These are phyloP conservation scores for Halichondria panicea DNA, from an alignment of 37 sponge, comb jelly and placozoan species.

Conservation along the genomic window DNA sequence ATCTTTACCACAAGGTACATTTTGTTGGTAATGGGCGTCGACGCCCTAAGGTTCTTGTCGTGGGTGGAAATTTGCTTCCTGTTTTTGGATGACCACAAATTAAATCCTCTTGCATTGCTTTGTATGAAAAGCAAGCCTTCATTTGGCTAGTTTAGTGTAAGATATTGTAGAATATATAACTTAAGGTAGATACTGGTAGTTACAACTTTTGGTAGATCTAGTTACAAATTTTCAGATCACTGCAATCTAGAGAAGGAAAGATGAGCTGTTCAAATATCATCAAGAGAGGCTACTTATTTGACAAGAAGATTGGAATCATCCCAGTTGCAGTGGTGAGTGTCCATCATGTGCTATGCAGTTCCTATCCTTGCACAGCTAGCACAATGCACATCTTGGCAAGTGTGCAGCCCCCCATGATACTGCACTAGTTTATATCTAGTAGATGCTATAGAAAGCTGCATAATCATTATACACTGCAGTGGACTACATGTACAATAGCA, in stretches of 20 bases:
- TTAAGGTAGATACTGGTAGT: neutral
- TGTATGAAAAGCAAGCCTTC: neutral
- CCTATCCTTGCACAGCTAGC: too few relatives aligned
- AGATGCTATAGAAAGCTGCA: too few relatives aligned
- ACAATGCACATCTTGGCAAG: neutral
- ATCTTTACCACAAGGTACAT: too few relatives aligned
- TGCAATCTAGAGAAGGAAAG: neutral
- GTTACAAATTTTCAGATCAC: too few relatives aligned
- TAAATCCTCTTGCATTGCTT: neutral
- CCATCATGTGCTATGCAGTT: too few relatives aligned
- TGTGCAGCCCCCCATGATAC: too few relatives aligned
- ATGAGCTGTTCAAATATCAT: slow-evolving; percentile 40
- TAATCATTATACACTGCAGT: too few relatives aligned
- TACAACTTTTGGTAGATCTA: too few relatives aligned
- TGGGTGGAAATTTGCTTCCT: neutral
- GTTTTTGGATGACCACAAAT: neutral
- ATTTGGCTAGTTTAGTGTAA: neutral
- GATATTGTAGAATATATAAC: neutral
- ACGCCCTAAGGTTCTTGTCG: too few relatives aligned
- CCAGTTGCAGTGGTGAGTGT: slow-evolving; percentile 24
- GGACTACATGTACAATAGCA: too few relatives aligned
- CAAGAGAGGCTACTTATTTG: slow-evolving; percentile 69
- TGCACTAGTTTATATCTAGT: too few relatives aligned
- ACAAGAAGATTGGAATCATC: slow-evolving; percentile 53
- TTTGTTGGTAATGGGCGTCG: too few relatives aligned